Conservation (phyloP, 2,113 vertebrate species). For the Octodon degus region DNA sequence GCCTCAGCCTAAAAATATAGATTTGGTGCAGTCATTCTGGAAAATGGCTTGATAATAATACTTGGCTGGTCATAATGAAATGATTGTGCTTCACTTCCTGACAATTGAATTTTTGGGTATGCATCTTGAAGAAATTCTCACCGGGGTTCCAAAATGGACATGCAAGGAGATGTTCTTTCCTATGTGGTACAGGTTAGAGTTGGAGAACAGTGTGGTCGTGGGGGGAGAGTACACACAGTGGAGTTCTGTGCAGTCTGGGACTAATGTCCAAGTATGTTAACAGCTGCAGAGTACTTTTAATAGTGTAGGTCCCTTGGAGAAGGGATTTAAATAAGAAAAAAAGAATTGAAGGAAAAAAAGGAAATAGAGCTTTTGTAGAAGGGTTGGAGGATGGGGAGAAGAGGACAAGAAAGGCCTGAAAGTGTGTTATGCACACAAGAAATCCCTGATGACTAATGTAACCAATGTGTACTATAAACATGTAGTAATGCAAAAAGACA, state of each 20-base stretch:
- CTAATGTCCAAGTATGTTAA: neutral
- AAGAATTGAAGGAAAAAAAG: neutral
- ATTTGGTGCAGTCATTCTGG: neutral
- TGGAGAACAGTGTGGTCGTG: neutral
- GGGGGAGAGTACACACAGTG: fast-evolving
- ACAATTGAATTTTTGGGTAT: neutral
- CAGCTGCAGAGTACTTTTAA: neutral
- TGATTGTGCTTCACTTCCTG: neutral
- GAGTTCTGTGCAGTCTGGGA: neutral
- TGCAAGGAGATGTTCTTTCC: neutral
- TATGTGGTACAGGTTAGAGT: neutral
- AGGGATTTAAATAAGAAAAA: neutral
- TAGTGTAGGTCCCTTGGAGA: neutral
- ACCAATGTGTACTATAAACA: neutral
- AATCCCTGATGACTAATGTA: neutral
- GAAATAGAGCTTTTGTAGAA: neutral
- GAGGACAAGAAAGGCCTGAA: neutral
- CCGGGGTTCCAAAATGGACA: too few species aligned
- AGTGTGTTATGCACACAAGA: neutral
- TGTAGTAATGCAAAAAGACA: neutral
- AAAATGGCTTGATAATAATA: neutral
- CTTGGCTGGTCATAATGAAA: neutral
- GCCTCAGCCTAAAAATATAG: too few species aligned
- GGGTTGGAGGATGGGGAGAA: neutral
- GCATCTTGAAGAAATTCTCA: slow-evolving; percentile 2